Evolutionary conservation across 1,140 invertebrate genomes (phyloP).

Genomic region (Drosophila biarmipes): DNA sequence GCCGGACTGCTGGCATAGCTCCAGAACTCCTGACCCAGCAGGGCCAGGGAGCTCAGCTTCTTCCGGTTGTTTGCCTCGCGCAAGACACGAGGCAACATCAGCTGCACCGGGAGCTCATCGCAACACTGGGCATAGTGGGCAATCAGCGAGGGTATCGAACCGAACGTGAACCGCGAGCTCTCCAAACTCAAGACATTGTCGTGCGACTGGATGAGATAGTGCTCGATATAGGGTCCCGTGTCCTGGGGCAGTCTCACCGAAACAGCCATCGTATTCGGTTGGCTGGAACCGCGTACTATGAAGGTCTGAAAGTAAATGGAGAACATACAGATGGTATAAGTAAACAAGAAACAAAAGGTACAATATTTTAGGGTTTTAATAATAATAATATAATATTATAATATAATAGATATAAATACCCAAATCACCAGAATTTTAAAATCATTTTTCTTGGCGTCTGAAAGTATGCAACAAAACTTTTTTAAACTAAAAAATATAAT

Average conservation of each 20-base stretch:
- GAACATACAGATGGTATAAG: background rate
- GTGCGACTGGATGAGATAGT: conserved; percentile 96
- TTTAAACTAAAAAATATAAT: too few species aligned
- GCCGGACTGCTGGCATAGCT: conserved; percentile 93
- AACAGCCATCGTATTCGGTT: conserved; percentile 96
- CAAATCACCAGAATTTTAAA: too few species aligned
- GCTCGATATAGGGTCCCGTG: conserved; percentile 96
- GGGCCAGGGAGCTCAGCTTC: conserved; percentile 94
- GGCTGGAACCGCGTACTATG: conserved; percentile 96
- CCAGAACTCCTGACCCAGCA: conserved; percentile 97
- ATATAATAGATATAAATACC: too few species aligned
- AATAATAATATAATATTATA: too few species aligned
- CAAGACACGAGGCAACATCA: conserved; percentile 93
- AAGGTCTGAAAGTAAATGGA: conserved; percentile 89
- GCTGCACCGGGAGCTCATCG: conserved; percentile 96
- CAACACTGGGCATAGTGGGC: conserved; percentile 97
- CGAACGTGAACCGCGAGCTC: conserved; percentile 96
- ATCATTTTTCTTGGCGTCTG: too few species aligned
- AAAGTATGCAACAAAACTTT: too few species aligned
- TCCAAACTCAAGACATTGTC: conserved; percentile 93
- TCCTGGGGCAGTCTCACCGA: conserved; percentile 94
- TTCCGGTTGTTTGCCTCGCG: conserved; percentile 94
- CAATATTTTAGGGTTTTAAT: too few species aligned
- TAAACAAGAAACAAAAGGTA: background rate
- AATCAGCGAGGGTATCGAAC: conserved; percentile 95